Base-by-base conservation (phyloP, 2,113 vertebrate genomes). In the Falcunculus frontatus region DNA sequence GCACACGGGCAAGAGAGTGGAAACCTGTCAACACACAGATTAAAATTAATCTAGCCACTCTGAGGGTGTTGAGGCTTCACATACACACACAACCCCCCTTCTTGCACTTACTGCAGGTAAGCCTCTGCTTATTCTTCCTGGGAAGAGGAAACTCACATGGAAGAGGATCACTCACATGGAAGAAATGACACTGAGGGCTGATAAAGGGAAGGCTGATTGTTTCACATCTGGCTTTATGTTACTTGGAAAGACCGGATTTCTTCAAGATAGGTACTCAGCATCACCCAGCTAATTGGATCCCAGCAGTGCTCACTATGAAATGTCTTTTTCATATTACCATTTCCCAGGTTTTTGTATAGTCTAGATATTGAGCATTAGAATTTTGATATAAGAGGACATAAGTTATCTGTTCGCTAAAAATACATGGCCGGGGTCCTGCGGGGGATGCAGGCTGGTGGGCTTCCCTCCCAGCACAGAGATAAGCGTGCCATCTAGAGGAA, bases 401-500 rank as follows among this genome's bases (percentile, higher is more conserved):
- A 69, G 19, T 49, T 33, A 23, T 23, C 60, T 5, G 7, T 17
- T 86, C 33, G 22, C 50, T 18, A 55, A 65, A 87, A 91, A 76
- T 8, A 16, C 22, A 18, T 9, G 0, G 0, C 39, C 13, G 65
- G 63, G 29, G 46, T 91, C n/a, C 56, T 42, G 39, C 2, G 0
- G 70, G 23, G 41, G 17, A 59, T 35, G 32, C 52, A n/a, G 53
- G 59, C 63, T 86, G 82, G 72, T 41, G 39, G 87, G 77, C 88
- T 88, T 80, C 60, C 63, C 44, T 95, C 73, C 47, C 76, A 87
- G 92, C 1, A 3, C 90, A 96, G 95, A 96, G 95, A 96, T 96
- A 94, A 96, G 96, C 80, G 3, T 96, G 95, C 96, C 96, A 97
- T 93, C 96, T 97, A 97, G 96, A 97, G 96, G 96, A 96, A 94